These are phyloP conservation scores for Gerris buenoi DNA, from an alignment of 1,140 invertebrate genomes.

Conservation along the genomic window DNA sequence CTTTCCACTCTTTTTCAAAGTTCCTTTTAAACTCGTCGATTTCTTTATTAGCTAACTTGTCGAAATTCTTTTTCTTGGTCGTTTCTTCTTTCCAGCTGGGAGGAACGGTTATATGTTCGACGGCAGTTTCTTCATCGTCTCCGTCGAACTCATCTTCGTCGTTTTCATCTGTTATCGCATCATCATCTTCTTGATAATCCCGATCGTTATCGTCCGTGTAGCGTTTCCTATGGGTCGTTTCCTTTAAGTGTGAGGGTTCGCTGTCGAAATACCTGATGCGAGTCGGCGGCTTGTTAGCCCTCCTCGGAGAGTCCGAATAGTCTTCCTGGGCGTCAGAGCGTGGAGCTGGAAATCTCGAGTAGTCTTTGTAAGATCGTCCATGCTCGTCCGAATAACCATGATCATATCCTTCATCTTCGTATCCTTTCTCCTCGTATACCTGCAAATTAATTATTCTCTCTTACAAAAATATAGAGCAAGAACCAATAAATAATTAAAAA, in stretches of 20 bases:
- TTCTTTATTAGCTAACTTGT: not conserved
- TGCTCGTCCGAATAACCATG: conserved; percentile 53
- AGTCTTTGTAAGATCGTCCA: conserved; percentile 32
- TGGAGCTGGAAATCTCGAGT: conserved; percentile 4
- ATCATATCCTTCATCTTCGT: conserved; percentile 59
- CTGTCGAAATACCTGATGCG: not conserved
- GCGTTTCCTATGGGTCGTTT: not conserved
- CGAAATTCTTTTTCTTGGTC: not conserved
- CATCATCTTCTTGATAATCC: conserved; percentile 5
- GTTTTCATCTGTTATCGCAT: conserved; percentile 2
- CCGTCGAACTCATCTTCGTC: not conserved
- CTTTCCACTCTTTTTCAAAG: conserved; percentile 2
- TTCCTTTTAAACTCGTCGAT: not conserved
- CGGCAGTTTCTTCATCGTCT: not conserved
- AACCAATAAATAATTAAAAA: no score
- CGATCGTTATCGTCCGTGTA: not conserved
- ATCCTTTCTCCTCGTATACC: conserved; percentile 61
- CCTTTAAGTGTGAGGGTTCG: no score
- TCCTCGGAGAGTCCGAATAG: not conserved
- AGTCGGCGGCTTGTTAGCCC: not conserved
- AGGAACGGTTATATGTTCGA: not conserved
- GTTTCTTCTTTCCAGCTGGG: not conserved
- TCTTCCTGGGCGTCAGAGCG: not conserved
- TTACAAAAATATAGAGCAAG: no score
- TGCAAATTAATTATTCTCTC: no score